phyloP scores from a whole-genome alignment of 2,888 invertebrate genomes.

The Caenorhabditis becei region DNA sequence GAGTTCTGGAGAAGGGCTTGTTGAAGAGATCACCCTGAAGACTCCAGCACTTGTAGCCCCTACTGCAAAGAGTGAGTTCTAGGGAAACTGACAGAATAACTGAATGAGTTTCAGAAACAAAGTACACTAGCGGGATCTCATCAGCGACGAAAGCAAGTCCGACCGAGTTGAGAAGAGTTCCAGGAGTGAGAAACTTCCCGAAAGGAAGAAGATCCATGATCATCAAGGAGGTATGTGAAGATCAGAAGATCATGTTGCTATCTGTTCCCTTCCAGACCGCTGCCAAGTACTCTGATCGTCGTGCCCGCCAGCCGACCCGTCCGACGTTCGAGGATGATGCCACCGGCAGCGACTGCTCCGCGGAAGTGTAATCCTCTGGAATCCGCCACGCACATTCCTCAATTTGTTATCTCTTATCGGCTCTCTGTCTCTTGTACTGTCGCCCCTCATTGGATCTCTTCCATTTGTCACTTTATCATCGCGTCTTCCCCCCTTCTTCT shows the following conservation, averaged over 20 bases:
- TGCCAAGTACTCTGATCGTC: slow-evolving; percentile 24
- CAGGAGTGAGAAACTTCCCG: slow-evolving; percentile 69
- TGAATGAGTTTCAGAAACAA: slow-evolving; percentile 34
- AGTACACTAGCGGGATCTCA: slow-evolving; percentile 50
- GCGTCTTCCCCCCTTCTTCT: too few species aligned
- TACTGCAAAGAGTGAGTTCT: slow-evolving; percentile 28
- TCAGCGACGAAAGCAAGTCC: slow-evolving; percentile 54
- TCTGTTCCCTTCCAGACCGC: too few species aligned
- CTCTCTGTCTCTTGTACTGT: slow-evolving; percentile 9
- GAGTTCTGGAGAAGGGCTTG: slow-evolving; percentile 1
- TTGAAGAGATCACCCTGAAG: slow-evolving; percentile 22
- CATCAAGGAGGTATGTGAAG: slow-evolving; percentile 67
- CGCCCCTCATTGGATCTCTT: slow-evolving; percentile 12
- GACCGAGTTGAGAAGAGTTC: slow-evolving; percentile 58
- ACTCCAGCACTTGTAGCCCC: slow-evolving; percentile 17
- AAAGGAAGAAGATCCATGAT: slow-evolving; percentile 68
- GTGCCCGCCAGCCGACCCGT: slow-evolving; percentile 1
- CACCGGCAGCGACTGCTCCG: slow-evolving; percentile 19
- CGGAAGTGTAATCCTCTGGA: slow-evolving; percentile 29
- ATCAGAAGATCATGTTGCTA: too few species aligned
- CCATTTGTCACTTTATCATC: slow-evolving; percentile 31
- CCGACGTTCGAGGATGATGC: slow-evolving; percentile 41
- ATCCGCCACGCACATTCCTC: slow-evolving; percentile 8
- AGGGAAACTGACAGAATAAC: neutral
- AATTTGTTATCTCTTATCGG: slow-evolving; percentile 15